Evolutionary conservation across 2,888 invertebrate genomes (phyloP), one percentile per base, ranked within the genome.

Genomic region (Sussaba pulchella): DNA sequence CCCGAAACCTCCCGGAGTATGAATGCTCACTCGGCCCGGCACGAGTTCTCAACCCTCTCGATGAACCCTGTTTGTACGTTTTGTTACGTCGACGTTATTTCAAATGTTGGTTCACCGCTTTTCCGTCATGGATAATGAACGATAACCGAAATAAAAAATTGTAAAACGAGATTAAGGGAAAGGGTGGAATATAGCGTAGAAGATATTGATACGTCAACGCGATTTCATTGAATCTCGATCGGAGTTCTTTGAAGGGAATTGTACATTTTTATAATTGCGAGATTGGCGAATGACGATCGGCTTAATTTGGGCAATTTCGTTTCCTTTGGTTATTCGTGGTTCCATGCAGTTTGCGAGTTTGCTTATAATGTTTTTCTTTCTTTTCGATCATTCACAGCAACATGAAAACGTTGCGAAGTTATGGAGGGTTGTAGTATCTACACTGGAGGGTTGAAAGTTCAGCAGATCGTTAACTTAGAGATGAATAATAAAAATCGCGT

Each of bases 21-120:
- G 59, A 67, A 69, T 73, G 63, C 41, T 73, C 76, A 26, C 72
- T 78, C 75, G 66, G 43, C 57, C 59, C 52, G 47, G 54, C 74
- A 59, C 71, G 64, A 79, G 57, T 57, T 80, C 6, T 73, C 75
- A 52, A 52, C 69, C 43, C 77, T 66, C 69, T 57, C 47, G 57
- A 75, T 57, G 71, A 76, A 76, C 63, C 67, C 66, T 64, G 31
- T 69, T 31, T 39, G 17, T 54, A 69, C 47, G 67, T 73, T 73
- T 57, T 73, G 70, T 69, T 70, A 70, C 50, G 64, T 70, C 66
- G 50, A 43, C 19, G 64, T 66, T 57, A 57, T 77, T 73, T 66
- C 73, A 57, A 73, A 69, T 63, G 64, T 41, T 70, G 24, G 67
- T 77, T 70, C 57, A 54, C 63, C n/a, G 26, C 41, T 72, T 52